phyloP scores from a whole-genome alignment of 2,797 vertebrate genomes.

The Semotilus atromaculatus region DNA sequence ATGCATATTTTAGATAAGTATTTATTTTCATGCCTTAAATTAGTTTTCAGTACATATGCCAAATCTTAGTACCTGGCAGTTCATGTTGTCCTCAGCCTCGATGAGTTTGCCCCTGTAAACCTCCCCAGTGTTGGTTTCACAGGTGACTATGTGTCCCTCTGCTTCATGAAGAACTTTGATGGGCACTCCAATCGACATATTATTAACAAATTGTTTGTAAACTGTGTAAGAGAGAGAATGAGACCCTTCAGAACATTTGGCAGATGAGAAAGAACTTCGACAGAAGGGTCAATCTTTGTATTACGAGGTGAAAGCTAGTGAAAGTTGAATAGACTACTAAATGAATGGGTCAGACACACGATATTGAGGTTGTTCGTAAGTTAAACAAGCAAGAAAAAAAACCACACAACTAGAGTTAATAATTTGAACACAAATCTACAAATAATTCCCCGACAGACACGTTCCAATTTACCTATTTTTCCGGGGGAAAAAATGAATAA shows the following conservation, averaged over 20 bases:
- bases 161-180: constrained; percentile 98
- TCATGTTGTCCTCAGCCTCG: constrained; percentile 99
- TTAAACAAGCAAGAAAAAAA: not conserved
- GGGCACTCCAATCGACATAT: constrained; percentile 96
- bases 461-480: not conserved
- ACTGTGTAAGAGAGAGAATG: not conserved
- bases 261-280: not conserved
- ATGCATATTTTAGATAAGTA: not conserved
- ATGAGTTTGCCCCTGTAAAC: constrained; percentile 97
- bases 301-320: not conserved
- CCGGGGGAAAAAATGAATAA: accelerated
- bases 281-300: not conserved
- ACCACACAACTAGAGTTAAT: not conserved
- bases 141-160: constrained; percentile 97
- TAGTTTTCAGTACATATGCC: not conserved
- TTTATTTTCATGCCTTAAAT: not conserved
- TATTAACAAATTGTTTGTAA: constrained; percentile 28
- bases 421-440: not conserved
- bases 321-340: not conserved
- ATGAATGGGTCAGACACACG: not conserved
- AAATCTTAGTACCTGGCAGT: constrained; percentile 87
- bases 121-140: constrained; percentile 96
- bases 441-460: not conserved
- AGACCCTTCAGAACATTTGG: not conserved
- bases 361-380: not conserved